A percentile compares a stretch with the other conserved stretches of the same genome.
phyloP scores from a whole-genome alignment of 1,140 invertebrate species.

The Proales similis region DNA sequence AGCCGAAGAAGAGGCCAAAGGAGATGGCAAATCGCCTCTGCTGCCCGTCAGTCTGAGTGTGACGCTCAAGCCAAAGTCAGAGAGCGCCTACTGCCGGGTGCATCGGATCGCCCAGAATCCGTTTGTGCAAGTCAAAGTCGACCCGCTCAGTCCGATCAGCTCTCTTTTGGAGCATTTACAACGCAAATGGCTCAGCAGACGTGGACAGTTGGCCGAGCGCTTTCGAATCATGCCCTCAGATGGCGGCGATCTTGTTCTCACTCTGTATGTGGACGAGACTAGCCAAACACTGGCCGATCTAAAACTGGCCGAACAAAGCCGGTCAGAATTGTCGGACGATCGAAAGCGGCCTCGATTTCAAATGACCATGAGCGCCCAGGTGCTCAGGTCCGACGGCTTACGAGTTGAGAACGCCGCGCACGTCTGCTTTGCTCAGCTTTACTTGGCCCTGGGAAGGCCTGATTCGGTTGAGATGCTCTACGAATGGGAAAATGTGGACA shows the following conservation, averaged over 20 bases:
- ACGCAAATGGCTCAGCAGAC: conserved; percentile 29
- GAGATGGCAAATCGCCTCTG: too few relatives aligned
- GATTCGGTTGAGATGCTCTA: conserved; percentile 8
- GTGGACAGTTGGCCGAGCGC: conserved; percentile 27
- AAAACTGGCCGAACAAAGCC: too few relatives aligned
- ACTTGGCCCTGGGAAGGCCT: conserved; percentile 17
- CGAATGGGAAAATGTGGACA: background rate
- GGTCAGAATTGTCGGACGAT: too few relatives aligned
- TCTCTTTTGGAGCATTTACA: conserved; percentile 23
- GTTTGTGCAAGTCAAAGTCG: conserved; percentile 9
- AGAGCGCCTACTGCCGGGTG: conserved; percentile 30
- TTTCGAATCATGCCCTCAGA: too few relatives aligned
- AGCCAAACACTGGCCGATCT: too few relatives aligned
- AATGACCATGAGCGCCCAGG: too few relatives aligned
- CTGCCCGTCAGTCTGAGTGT: conserved; percentile 5
- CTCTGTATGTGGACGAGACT: too few relatives aligned
- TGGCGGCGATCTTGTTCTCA: too few relatives aligned
- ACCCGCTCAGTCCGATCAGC: conserved; percentile 3
- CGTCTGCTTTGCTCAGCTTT: conserved; percentile 30
- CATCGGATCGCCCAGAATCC: conserved; percentile 30
- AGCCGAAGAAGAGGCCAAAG: too few relatives aligned
- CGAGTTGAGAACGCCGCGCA: too few relatives aligned
- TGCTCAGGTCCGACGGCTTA: too few relatives aligned
- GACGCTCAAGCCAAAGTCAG: conserved; percentile 5
- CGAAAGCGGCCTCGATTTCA: too few relatives aligned